Evolutionary conservation across 2,113 vertebrate species (phyloP), one percentile per base, ranked within the genome.

Genomic region (Prionailurus bengalensis): DNA sequence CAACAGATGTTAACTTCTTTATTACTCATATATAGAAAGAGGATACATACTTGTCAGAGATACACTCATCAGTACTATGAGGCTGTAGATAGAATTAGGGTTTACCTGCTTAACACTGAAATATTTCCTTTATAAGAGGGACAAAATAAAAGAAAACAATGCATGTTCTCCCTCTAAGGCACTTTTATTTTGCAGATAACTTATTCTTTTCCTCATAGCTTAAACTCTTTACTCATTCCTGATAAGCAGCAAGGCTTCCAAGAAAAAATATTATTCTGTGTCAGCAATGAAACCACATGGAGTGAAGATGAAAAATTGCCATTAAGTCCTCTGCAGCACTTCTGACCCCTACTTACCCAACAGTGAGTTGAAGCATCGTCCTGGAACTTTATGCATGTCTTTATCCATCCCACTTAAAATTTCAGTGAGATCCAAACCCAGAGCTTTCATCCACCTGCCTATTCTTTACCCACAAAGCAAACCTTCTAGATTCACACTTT

Each of bases 1-100:
- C 95, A 97, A 86, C 95, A 98, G 98, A 98, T 94, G 95, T 97
- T 98, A 98, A 96, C 85, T 95, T 96, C 81, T 93, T 93, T 90
- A 96, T 95, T 84, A 95, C 93, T 93, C 53, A 15, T 61, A 91
- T 66, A 27, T 58, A 96, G 79, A 82, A 92, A 89, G 80, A 92
- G 33, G 79, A 94, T 76, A n/a, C 48, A 76, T 31, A 89, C 78
- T 94, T 91, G 85, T 97, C 76, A 91, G 65, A 95, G 51, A 86
- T 39, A 29, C 3, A 13, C 39, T 78, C 42, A 55, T 76, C 5
- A 15, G 70, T 80, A 93, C 86, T n/a, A 90, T 2, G 36, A 92
- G 48, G 27, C 27, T 81, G 29, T 58, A 87, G 86, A 73, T 31
- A 15, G 45, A 78, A 86, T 63, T 39, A 33, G 31, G 36, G 55